Conservation (phyloP, 2,888 invertebrate species). For the Phragmatobia fuliginosa region DNA sequence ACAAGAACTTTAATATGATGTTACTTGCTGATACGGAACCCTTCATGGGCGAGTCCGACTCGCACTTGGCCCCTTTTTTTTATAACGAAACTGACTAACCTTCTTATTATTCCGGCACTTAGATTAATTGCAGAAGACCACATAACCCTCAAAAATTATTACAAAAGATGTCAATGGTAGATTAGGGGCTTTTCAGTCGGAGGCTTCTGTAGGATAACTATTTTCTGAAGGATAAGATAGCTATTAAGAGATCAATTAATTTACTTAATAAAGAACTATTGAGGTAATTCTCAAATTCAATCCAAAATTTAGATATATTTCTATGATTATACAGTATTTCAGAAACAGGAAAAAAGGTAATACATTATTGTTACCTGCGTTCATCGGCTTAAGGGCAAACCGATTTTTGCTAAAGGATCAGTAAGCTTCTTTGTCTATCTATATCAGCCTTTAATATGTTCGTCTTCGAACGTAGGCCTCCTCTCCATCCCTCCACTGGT, state of each 20-base stretch:
- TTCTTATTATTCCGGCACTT: not conserved
- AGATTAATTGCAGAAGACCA: not conserved
- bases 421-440: not conserved
- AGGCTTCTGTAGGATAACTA: too few relatives aligned
- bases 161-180: too few relatives aligned
- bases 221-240: too few relatives aligned
- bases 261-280: not conserved
- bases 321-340: not conserved
- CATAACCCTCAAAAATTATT: not conserved
- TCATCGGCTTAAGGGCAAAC: not conserved
- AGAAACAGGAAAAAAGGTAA: not conserved
- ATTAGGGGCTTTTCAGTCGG: too few relatives aligned
- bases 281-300: not conserved
- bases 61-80: too few relatives aligned
- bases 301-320: not conserved
- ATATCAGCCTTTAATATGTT: too few relatives aligned
- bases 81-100: not conserved
- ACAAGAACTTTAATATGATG: too few relatives aligned
- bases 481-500: too few relatives aligned
- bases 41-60: too few relatives aligned
- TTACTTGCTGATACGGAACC: too few relatives aligned
- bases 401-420: not conserved
- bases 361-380: not conserved
- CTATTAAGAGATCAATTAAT: not conserved
- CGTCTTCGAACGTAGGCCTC: too few relatives aligned